Percentiles rank a stretch among this genome's conserved stretches.
Evolutionary conservation across 2,113 vertebrate genomes (phyloP).

Genomic region (Xiphophorus maculatus): DNA sequence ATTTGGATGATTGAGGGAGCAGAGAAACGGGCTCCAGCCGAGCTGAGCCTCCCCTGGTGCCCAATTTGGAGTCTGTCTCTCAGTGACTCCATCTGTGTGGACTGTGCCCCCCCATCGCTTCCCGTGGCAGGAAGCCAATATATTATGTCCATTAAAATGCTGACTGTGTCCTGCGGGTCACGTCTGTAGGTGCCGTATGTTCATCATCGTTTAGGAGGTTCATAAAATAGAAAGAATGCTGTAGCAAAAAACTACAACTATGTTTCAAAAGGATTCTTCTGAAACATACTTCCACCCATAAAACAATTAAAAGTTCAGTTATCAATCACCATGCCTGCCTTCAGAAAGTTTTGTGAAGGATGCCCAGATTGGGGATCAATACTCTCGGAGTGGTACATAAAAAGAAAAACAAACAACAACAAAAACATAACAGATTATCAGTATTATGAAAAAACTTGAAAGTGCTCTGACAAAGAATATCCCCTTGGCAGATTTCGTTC

Average conservation of each 20-base stretch:
- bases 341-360: not conserved
- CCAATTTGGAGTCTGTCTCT: constrained; percentile 55
- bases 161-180: constrained; percentile 31
- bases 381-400: too few species aligned
- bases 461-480: too few species aligned
- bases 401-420: too few species aligned
- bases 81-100: constrained; percentile 60
- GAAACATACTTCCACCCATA: not conserved
- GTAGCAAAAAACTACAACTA: not conserved
- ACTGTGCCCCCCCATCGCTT: constrained; percentile 51
- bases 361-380: not conserved
- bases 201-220: not conserved
- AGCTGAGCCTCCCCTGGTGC: constrained; percentile 48
- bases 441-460: too few species aligned
- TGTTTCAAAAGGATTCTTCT: not conserved
- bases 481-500: too few species aligned
- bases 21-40: constrained; percentile 58
- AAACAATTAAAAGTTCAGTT: not conserved
- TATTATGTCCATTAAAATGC: constrained; percentile 59
- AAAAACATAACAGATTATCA: not conserved
- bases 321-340: not conserved
- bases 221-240: not conserved
- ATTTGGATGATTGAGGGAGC: constrained; percentile 38
- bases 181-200: not conserved
- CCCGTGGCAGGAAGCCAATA: constrained; percentile 52